Percentiles rank a stretch among this genome's conserved stretches.
phyloP scores from a whole-genome alignment of 2,797 vertebrate species.

The Intellagama lesueurii region DNA sequence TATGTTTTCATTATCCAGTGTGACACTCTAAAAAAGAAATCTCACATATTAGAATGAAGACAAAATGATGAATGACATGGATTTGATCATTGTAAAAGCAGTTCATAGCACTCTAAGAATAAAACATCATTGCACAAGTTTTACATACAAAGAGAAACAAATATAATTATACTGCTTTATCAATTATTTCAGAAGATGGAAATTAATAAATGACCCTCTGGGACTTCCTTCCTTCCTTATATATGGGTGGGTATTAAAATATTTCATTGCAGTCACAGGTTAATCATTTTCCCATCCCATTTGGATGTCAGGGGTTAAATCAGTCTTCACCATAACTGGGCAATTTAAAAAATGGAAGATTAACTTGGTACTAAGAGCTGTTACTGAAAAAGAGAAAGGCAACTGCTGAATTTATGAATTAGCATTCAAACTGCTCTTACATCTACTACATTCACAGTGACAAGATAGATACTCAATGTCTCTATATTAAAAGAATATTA shows the following conservation, averaged over 20 bases:
- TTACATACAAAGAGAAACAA: not conserved
- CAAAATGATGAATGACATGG: slow-evolving; percentile 2
- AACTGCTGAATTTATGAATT: not conserved
- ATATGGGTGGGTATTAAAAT: too few species aligned
- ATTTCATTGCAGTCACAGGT: too few species aligned
- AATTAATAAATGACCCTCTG: not conserved
- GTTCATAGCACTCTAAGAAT: not conserved
- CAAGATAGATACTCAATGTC: not conserved
- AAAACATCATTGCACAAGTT: not conserved
- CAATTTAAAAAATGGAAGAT: too few species aligned
- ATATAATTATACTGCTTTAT: not conserved
- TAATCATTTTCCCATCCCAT: too few species aligned
- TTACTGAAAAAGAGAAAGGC: not conserved
- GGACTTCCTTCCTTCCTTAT: too few species aligned
- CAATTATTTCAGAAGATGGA: not conserved
- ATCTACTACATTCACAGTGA: not conserved
- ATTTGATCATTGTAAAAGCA: slow-evolving; percentile 54
- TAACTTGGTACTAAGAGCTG: too few species aligned
- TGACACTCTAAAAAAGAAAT: slow-evolving; percentile 73
- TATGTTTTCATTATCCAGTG: slow-evolving; percentile 79
- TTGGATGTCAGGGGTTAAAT: too few species aligned
- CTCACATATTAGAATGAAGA: not conserved
- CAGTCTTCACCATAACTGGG: too few species aligned
- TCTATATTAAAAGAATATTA: not conserved
- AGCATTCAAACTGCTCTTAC: not conserved